phyloP scores from a whole-genome alignment of 2,888 invertebrate species.

The Cenopis cana region DNA sequence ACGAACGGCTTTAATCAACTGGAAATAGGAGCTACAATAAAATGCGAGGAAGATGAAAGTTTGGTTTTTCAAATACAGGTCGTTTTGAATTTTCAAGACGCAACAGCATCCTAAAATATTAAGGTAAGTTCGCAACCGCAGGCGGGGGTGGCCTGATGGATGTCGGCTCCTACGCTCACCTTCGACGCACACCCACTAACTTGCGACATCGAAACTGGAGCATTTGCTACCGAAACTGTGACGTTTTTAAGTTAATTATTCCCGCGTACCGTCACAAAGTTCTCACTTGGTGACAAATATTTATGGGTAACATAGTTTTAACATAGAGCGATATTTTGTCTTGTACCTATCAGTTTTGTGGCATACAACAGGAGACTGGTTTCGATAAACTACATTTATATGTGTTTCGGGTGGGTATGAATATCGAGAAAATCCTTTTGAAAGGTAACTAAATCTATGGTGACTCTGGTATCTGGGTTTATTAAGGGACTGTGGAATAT shows the following conservation, averaged over 20 bases:
- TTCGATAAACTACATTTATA: slow-evolving; percentile 19
- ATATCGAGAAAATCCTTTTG: slow-evolving; percentile 18
- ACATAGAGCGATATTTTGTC: slow-evolving; percentile 13
- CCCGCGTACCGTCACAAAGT: slow-evolving; percentile 49
- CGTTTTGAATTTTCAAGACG: slow-evolving; percentile 8
- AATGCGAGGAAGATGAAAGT: background rate
- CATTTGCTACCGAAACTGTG: slow-evolving; percentile 67
- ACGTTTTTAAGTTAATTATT: slow-evolving; percentile 69
- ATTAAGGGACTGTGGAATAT: slow-evolving; percentile 5
- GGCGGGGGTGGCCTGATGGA: slow-evolving; percentile 71
- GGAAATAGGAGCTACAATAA: background rate
- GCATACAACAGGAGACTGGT: slow-evolving; percentile 5
- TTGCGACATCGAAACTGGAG: slow-evolving; percentile 78
- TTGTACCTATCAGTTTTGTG: slow-evolving; percentile 23
- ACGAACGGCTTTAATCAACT: slow-evolving; percentile 30
- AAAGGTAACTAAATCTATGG: slow-evolving; percentile 12
- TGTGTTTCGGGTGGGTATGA: slow-evolving; percentile 1
- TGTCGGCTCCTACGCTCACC: slow-evolving; percentile 73
- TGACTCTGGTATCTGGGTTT: slow-evolving; percentile 1
- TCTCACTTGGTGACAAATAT: slow-evolving; percentile 36
- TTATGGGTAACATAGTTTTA: slow-evolving; percentile 32
- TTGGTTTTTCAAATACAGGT: background rate
- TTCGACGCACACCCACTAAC: slow-evolving; percentile 71
- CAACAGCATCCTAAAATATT: slow-evolving; percentile 37
- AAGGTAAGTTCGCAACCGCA: slow-evolving; percentile 48